Percentiles rank a stretch among this genome's conserved stretches.
phyloP scores from a whole-genome alignment of 92 coral and sea anemone genomes.

The Paragorgia papillata region DNA sequence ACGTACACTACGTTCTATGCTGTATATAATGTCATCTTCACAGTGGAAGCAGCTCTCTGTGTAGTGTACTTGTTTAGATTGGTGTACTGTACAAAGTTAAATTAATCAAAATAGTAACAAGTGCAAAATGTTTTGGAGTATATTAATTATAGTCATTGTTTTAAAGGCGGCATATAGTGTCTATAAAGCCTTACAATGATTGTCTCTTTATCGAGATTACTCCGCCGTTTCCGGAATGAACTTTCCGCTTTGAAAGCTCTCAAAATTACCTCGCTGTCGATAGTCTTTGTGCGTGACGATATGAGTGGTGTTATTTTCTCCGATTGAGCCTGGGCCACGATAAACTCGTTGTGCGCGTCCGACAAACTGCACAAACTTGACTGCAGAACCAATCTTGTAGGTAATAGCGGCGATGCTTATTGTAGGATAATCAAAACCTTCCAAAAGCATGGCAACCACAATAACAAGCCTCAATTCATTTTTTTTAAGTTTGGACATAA shows the following conservation, averaged over 20 bases:
- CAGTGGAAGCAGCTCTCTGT: too few species aligned
- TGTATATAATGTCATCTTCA: too few species aligned
- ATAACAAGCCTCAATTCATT: conserved; percentile 39
- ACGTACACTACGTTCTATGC: too few species aligned
- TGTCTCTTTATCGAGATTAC: too few species aligned
- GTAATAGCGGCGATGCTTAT: conserved; percentile 47
- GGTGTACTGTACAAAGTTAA: too few species aligned
- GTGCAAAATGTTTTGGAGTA: too few species aligned
- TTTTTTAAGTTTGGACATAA: conserved; percentile 13
- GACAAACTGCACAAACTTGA: conserved; percentile 51
- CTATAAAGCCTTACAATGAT: too few species aligned
- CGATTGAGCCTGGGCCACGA: not conserved
- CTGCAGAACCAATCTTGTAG: conserved; percentile 40
- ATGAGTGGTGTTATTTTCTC: not conserved
- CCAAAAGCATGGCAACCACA: conserved; percentile 36
- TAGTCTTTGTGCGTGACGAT: conserved; percentile 16
- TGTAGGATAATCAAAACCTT: conserved; percentile 53
- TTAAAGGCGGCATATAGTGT: too few species aligned
- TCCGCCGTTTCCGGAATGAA: conserved; percentile 9
- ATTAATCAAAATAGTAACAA: too few species aligned
- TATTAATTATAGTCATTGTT: too few species aligned
- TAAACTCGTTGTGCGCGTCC: conserved; percentile 49
- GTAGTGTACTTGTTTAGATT: too few species aligned
- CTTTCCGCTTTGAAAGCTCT: not conserved
- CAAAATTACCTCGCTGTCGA: not conserved